Evolutionary conservation across 2,113 vertebrate genomes (phyloP), one percentile per base, ranked within the genome.

Genomic region (Egretta garzetta): DNA sequence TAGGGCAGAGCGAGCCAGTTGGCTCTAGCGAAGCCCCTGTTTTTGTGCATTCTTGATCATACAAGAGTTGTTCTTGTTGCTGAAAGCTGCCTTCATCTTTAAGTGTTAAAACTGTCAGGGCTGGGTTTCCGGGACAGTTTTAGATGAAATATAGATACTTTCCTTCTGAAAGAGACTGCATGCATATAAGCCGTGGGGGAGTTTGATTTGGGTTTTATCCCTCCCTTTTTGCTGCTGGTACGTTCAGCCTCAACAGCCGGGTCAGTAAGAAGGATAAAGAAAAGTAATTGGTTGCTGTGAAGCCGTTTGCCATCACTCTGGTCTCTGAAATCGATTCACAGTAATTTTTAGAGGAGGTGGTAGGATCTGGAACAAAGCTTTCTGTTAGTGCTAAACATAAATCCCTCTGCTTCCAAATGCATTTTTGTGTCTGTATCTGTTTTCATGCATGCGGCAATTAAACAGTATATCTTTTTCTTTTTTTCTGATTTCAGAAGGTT

Each of bases 111-210:
- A 55, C 75, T 86, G 53, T 28, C 63, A 86, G 59, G 63, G 67
- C n/a, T 86, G 64, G 37, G 26, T 86, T 94, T 92, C 63, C 67
- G 88, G 90, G 39, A 10, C 20, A 66, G 35, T 75, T 88, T 80
- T 45, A 83, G n/a, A 71, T 71, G 8, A 77, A 80, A 92, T 70
- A 20, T 47, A 86, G 72, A 39, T 86, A 7, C 39, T 86, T 94
- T 52, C 56, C 71, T 87, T 82, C 56, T 43, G 14, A 72, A 66
- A 73, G 39, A 75, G 19, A 8, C 56, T 92, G 53, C 18, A 45
- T 2, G 4, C 52, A 7, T 88, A 9, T 22, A 58, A 80, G 39
- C 26, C 4, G 3, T 62, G 60, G 70, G 45, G 80, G 80, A 89
- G 67, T 80, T 55, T 84, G 50, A 63, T 49, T 86, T 91, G 18